Conservation (phyloP, 2,797 vertebrate species). For the Sebastes reedi region DNA sequence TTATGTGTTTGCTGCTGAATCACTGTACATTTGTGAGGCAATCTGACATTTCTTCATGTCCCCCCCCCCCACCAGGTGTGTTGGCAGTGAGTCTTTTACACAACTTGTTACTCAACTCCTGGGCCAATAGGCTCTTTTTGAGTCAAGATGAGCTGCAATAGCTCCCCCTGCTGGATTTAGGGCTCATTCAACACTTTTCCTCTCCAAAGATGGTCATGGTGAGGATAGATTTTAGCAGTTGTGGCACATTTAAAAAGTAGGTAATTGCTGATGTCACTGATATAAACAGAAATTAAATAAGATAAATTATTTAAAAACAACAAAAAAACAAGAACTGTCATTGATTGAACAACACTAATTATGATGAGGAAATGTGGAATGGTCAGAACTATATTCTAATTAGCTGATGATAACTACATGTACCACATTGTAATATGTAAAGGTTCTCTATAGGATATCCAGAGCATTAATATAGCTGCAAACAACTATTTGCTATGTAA, state of each 20-base stretch:
- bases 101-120: conserved; percentile 28
- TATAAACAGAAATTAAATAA: neutral
- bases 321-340: neutral
- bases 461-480: neutral
- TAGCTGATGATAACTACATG: neutral
- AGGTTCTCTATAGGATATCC: neutral
- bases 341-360: neutral
- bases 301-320: neutral
- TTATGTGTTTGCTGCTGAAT: conserved; percentile 35
- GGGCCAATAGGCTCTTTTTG: neutral
- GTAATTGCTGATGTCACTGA: neutral
- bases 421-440: neutral
- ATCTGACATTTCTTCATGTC: conserved; percentile 23
- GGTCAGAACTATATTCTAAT: neutral
- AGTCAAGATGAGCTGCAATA: conserved; percentile 56
- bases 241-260: neutral
- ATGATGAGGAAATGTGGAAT: neutral
- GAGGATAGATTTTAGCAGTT: neutral
- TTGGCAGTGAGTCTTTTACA: conserved; percentile 6
- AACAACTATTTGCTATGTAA: too few species aligned
- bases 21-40: conserved; percentile 10
- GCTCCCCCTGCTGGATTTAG: conserved; percentile 64
- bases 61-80: neutral
- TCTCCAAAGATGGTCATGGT: neutral
- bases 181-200: neutral